These are phyloP conservation scores for Caenorhabditis plicata DNA, from an alignment of 2,888 invertebrate genomes.

Conservation along the genomic window DNA sequence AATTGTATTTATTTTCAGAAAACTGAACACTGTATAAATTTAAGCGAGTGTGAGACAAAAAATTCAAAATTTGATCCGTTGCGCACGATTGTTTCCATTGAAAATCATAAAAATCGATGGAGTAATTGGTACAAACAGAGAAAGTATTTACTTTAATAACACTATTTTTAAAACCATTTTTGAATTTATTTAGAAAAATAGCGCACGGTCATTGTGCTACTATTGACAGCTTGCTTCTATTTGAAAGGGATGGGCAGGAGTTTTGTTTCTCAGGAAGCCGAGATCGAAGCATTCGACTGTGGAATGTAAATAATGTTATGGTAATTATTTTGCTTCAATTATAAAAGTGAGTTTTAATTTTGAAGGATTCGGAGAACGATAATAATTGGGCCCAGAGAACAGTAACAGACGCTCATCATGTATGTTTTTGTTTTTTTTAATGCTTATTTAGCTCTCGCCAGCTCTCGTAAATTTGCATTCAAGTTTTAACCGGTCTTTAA, in stretches of 20 bases:
- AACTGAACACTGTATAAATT: conserved; percentile 6
- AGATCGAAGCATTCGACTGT: conserved; percentile 33
- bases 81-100: conserved; percentile 11
- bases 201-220: conserved; percentile 30
- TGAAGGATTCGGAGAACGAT: too few relatives aligned
- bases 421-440: too few relatives aligned
- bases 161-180: too few relatives aligned
- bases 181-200: conserved; percentile 3
- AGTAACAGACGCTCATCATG: too few relatives aligned
- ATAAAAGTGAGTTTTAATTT: too few relatives aligned
- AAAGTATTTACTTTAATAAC: conserved; percentile 1
- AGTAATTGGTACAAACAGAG: conserved; percentile 20
- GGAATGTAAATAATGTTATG: conserved; percentile 26
- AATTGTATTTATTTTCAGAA: conserved; percentile 7
- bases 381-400: too few relatives aligned
- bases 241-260: conserved; percentile 12
- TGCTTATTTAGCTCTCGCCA: too few relatives aligned
- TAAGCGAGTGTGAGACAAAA: conserved; percentile 10
- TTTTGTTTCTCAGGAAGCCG: conserved; percentile 37
- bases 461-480: too few relatives aligned
- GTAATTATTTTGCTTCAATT: not conserved
- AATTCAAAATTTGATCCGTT: conserved; percentile 6
- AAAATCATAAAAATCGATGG: conserved; percentile 10
- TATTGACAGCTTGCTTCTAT: conserved; percentile 33
- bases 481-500: too few relatives aligned